Base-by-base conservation (phyloP, 1,140 invertebrate species). In the Leptestheria dahalacensis region DNA sequence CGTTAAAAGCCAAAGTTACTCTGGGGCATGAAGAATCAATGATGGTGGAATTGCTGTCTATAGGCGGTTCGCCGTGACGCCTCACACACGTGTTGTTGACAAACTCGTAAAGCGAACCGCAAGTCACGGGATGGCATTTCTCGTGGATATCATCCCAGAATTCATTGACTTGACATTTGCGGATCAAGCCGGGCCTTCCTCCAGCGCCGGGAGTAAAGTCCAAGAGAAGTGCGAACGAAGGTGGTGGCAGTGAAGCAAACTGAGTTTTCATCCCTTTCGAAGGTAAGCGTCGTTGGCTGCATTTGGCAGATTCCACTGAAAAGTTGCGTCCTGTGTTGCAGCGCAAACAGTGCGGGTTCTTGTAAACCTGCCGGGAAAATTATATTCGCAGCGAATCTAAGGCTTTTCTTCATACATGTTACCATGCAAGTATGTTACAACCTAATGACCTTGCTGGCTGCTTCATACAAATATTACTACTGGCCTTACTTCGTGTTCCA, bases 321-420 rank as follows among this genome's bases (percentile, higher is more conserved):
- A 28, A n/a, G 59, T 29, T 18, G 57, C 33, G 11, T 29, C 57
- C 54, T 10, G 62, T 60, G 48, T 71, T 67, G 57, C 72, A 74
- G 11, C 63, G 50, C 33, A 68, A 71, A 64, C 72, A 74, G 59
- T 74, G 67, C 15, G 65, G 66, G 61, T 74, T 74, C 58, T 70
- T 73, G 61, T 66, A 74, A 11, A 65, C 25, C 6, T 4, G 0
- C 18, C 41, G n/a, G n/a, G n/a, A n/a, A n/a, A n/a, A n/a, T n/a
- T n/a, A n/a, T n/a, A n/a, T n/a, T n/a, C n/a, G n/a, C n/a, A n/a
- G n/a, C n/a, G n/a, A n/a, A n/a, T n/a, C n/a, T n/a, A n/a, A n/a
- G n/a, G n/a, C n/a, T n/a, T n/a, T n/a, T n/a, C n/a, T n/a, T n/a
- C n/a, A n/a, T n/a, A n/a, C n/a, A n/a, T n/a, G n/a, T n/a, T n/a